phyloP scores from a whole-genome alignment of 2,888 invertebrate genomes.

The Macrophya annulata region DNA sequence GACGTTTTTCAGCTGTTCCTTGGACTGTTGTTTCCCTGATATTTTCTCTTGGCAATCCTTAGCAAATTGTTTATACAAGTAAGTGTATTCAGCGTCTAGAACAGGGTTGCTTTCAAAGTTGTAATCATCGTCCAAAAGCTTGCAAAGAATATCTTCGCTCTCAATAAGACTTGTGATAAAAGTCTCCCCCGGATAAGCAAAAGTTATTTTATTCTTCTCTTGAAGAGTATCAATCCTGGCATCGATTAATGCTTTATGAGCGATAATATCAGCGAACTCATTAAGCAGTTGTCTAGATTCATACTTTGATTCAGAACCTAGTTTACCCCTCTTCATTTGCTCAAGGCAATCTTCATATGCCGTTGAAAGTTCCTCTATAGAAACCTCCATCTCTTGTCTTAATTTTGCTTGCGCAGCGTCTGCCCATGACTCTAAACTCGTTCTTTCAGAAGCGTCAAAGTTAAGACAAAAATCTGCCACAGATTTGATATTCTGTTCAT shows the following conservation, averaged over 20 bases:
- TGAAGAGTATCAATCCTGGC: conserved; percentile 87
- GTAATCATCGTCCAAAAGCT: conserved; percentile 67
- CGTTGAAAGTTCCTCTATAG: conserved; percentile 85
- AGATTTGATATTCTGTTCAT: conserved; percentile 80
- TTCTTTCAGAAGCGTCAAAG: conserved; percentile 84
- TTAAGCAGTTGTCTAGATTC: conserved; percentile 81
- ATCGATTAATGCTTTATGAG: conserved; percentile 89
- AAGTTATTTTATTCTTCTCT: conserved; percentile 77
- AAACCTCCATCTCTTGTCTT: conserved; percentile 87
- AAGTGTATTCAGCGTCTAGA: conserved; percentile 86
- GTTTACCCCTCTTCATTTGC: conserved; percentile 81
- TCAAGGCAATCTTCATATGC: conserved; percentile 85
- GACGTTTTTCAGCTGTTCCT: conserved; percentile 70
- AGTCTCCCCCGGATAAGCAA: conserved; percentile 68
- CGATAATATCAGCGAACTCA: conserved; percentile 87
- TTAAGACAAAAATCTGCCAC: conserved; percentile 80
- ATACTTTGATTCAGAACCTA: conserved; percentile 66
- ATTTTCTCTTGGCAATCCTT: conserved; percentile 81
- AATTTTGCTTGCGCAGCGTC: conserved; percentile 86
- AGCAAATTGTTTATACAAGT: conserved; percentile 85
- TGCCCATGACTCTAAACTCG: conserved; percentile 88
- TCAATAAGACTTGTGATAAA: conserved; percentile 75
- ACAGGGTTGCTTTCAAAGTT: conserved; percentile 79
- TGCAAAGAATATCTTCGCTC: conserved; percentile 73
- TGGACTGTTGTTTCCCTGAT: conserved; percentile 64